Evolutionary conservation across 2,113 vertebrate species (phyloP).

Genomic region (Amblyopsis rosae): DNA sequence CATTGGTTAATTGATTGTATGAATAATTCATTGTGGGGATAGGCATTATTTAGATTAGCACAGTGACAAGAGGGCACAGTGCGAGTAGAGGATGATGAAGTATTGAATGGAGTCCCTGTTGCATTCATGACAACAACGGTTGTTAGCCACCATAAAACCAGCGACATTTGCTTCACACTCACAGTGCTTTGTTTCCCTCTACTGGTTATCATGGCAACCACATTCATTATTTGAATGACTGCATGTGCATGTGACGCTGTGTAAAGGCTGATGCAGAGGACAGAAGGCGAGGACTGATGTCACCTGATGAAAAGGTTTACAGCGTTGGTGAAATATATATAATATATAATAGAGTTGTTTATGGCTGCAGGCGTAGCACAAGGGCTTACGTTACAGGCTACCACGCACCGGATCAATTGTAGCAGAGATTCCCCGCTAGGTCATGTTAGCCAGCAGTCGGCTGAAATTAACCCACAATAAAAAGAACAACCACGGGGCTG

Average conservation of each 20-base stretch:
- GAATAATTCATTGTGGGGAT: slow-evolving; percentile 66
- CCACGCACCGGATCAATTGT: slow-evolving; percentile 35
- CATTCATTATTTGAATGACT: slow-evolving; percentile 5
- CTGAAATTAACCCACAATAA: slow-evolving; percentile 28
- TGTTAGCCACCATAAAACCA: slow-evolving; percentile 32
- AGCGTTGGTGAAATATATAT: slow-evolving; percentile 34
- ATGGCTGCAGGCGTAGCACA: neutral
- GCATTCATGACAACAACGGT: slow-evolving; percentile 34
- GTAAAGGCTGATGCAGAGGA: neutral
- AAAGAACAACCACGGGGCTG: slow-evolving; percentile 24
- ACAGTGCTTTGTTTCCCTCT: slow-evolving; percentile 73
- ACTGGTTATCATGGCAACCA: slow-evolving; percentile 48
- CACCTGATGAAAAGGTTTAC: slow-evolving; percentile 37
- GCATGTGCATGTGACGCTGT: neutral
- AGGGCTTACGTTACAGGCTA: slow-evolving; percentile 7
- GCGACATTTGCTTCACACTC: slow-evolving; percentile 15
- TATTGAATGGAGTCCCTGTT: slow-evolving; percentile 37
- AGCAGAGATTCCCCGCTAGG: slow-evolving; percentile 47
- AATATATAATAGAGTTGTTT: slow-evolving; percentile 32
- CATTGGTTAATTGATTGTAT: slow-evolving; percentile 70
- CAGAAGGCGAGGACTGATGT: slow-evolving; percentile 9
- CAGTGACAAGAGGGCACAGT: slow-evolving; percentile 1
- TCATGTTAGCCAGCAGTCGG: slow-evolving; percentile 43
- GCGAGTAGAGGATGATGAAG: slow-evolving; percentile 25
- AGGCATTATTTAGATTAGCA: slow-evolving; percentile 48